phyloP scores from a whole-genome alignment of 2,113 vertebrate species.

The Pseudorhombus dupliciocellatus region DNA sequence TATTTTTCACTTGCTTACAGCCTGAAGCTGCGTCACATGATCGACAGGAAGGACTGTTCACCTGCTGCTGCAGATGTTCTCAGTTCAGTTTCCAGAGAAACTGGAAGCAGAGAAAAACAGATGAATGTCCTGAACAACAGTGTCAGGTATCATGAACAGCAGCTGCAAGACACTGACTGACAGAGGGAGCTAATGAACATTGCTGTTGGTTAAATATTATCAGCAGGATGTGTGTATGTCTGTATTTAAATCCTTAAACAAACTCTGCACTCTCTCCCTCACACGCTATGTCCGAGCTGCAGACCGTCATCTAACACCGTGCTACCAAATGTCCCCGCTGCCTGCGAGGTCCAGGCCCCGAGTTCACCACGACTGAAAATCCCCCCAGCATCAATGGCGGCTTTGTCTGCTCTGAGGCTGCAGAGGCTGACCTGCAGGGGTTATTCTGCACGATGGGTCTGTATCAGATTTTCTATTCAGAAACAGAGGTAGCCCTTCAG shows the following conservation, averaged over 20 bases:
- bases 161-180: neutral
- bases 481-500: no score
- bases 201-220: no score
- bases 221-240: neutral
- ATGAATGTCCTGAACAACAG: neutral
- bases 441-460: no score
- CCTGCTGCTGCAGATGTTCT: neutral
- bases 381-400: slow-evolving; percentile 32
- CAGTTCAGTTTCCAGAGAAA: neutral
- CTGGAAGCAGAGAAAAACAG: slow-evolving; percentile 4
- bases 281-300: neutral
- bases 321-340: slow-evolving; percentile 59
- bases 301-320: slow-evolving; percentile 49
- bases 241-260: neutral
- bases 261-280: neutral
- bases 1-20: no score
- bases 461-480: neutral
- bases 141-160: neutral
- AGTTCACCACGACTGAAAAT: neutral
- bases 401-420: slow-evolving; percentile 34
- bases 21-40: neutral
- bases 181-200: no score
- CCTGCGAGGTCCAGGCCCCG: neutral
- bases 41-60: neutral
- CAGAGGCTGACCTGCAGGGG: no score